These are phyloP conservation scores for Chaetophractus vellerosus DNA, from an alignment of 2,797 vertebrate genomes.

Conservation along the genomic window DNA sequence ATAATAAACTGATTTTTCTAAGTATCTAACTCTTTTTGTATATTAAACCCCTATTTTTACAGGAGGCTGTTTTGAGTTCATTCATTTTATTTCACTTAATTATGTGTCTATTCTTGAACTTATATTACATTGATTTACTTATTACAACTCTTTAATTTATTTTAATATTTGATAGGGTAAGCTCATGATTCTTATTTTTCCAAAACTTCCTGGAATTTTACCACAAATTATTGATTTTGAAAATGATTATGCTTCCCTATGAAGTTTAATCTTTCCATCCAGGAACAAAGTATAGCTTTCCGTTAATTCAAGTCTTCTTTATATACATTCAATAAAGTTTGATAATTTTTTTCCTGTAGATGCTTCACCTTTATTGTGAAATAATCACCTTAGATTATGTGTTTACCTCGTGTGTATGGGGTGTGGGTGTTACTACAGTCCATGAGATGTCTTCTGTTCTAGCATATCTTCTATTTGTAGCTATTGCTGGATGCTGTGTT, in stretches of 20 bases:
- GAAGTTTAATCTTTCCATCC: constrained; percentile 3
- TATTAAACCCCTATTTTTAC: constrained; percentile 47
- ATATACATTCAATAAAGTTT: not conserved
- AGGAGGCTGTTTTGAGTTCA: not conserved
- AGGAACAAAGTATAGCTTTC: not conserved
- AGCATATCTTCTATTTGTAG: not conserved
- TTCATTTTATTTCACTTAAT: not conserved
- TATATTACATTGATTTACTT: not conserved
- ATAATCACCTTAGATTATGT: not conserved
- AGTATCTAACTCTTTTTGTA: not conserved
- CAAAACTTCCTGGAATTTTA: constrained; percentile 13
- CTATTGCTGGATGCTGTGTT: not conserved
- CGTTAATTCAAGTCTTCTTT: constrained; percentile 22
- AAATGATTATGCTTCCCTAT: too few relatives aligned
- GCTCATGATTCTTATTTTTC: constrained; percentile 37
- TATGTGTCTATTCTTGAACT: not conserved
- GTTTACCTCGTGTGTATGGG: not conserved
- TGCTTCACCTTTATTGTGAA: not conserved
- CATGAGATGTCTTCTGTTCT: not conserved
- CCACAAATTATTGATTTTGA: not conserved
- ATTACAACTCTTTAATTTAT: not conserved
- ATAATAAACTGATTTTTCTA: not conserved
- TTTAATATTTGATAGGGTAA: not conserved
- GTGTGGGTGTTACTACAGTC: not conserved
- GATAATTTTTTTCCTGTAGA: constrained; percentile 23